phyloP scores from a whole-genome alignment of 2,797 vertebrate species.

The Eulemur mongoz region DNA sequence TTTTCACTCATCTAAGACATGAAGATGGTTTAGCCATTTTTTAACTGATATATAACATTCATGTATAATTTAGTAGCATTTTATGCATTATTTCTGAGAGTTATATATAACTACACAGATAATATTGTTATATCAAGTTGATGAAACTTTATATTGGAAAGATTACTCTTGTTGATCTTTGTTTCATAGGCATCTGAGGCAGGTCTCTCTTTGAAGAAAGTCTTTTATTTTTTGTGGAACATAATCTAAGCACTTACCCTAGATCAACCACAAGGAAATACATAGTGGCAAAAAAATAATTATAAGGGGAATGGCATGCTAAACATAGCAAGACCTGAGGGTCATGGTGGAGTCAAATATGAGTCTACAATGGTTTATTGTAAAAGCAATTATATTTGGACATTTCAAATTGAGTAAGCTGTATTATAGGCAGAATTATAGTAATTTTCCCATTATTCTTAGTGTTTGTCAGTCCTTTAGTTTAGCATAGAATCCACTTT shows the following conservation, averaged over 20 bases:
- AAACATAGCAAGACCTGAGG: neutral
- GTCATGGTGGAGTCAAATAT: neutral
- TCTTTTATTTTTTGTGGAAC: neutral
- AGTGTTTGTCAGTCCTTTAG: conserved; percentile 27
- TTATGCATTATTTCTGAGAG: neutral
- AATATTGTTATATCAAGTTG: neutral
- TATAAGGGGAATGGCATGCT: neutral
- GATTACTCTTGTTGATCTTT: neutral
- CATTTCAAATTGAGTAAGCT: neutral
- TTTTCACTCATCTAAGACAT: neutral
- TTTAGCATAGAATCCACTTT: conserved; percentile 3
- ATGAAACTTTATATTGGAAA: conserved; percentile 11
- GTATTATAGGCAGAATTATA: neutral
- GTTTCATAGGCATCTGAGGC: neutral
- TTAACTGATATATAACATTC: neutral
- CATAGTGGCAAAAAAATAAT: neutral
- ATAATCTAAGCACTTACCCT: neutral
- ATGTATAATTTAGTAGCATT: neutral
- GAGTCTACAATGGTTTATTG: neutral
- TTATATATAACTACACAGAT: neutral
- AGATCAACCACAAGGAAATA: neutral
- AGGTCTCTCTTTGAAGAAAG: conserved; percentile 3
- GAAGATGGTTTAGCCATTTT: neutral
- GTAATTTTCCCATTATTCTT: conserved; percentile 28
- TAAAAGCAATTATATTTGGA: conserved; percentile 39